phyloP scores from a whole-genome alignment of 2,888 invertebrate species.

The Cephalotes varians region DNA sequence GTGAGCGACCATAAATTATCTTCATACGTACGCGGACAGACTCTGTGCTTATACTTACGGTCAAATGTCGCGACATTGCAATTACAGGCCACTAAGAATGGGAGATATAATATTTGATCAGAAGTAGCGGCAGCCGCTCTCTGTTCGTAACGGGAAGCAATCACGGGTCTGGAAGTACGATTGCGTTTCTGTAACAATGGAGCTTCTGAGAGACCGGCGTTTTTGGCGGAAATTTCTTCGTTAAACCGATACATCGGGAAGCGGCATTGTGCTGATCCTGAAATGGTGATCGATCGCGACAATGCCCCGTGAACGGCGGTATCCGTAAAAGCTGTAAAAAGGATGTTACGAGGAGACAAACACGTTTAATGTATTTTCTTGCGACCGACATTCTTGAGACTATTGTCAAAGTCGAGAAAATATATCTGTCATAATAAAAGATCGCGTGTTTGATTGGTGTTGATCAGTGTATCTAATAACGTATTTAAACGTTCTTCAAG shows the following conservation, averaged over 20 bases:
- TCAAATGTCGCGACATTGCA: constrained; percentile 43
- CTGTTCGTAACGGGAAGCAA: constrained; percentile 33
- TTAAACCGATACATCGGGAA: constrained; percentile 39
- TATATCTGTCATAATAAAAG: not conserved
- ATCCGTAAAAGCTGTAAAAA: constrained; percentile 38
- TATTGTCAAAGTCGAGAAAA: constrained; percentile 10
- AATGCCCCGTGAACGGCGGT: constrained; percentile 6
- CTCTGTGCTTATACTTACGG: constrained; percentile 11
- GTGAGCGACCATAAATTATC: constrained; percentile 53
- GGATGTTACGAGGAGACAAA: constrained; percentile 35
- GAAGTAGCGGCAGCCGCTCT: not conserved
- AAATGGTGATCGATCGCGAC: constrained; percentile 44
- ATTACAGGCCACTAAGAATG: constrained; percentile 38
- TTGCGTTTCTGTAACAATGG: constrained; percentile 41
- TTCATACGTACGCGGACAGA: constrained; percentile 11
- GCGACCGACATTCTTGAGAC: constrained; percentile 6
- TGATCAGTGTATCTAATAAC: not conserved
- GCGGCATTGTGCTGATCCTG: constrained; percentile 34
- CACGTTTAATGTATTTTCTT: constrained; percentile 47
- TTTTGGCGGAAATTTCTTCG: constrained; percentile 46
- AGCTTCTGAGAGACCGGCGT: not conserved
- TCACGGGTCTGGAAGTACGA: constrained; percentile 22
- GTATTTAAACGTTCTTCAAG: not conserved
- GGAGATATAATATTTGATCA: constrained; percentile 51
- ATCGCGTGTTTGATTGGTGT: no score